Evolutionary conservation across 2,113 vertebrate species (phyloP).

Genomic region (Antennarius striatus): DNA sequence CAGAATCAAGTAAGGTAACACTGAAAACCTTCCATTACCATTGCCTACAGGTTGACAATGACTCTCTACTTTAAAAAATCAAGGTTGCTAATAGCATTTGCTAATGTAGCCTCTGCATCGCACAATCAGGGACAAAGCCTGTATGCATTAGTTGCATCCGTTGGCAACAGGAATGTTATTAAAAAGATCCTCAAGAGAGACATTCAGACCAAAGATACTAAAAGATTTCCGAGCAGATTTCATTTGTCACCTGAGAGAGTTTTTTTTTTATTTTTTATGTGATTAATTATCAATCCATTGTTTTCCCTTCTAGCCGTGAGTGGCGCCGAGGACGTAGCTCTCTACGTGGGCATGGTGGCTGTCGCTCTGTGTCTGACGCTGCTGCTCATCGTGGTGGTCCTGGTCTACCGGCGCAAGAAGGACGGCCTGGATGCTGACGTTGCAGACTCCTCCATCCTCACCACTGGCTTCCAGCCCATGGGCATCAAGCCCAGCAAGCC

Average conservation of each 20-base stretch:
- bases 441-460: conserved; percentile 97
- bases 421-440: conserved; percentile 94
- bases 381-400: conserved; percentile 89
- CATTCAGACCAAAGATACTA: conserved; percentile 9
- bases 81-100: not conserved
- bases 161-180: too few relatives aligned
- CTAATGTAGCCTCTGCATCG: not conserved
- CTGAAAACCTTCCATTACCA: conserved; percentile 1
- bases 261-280: not conserved
- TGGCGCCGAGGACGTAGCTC: conserved; percentile 89
- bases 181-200: not conserved
- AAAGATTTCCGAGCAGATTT: conserved; percentile 7
- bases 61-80: not conserved
- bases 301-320: conserved; percentile 76
- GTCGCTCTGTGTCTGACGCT: conserved; percentile 93
- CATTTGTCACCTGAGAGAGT: too few relatives aligned
- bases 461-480: conserved; percentile 97
- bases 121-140: too few relatives aligned
- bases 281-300: conserved; percentile 6
- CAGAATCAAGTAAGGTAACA: conserved; percentile 19
- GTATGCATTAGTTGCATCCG: too few relatives aligned
- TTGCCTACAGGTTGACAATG: conserved; percentile 8
- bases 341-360: conserved; percentile 93
- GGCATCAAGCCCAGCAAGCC: conserved; percentile 98
- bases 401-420: conserved; percentile 94